Evolutionary conservation across 2,113 vertebrate species (phyloP).

Genomic region (Stomatorhinus ivindoensis): DNA sequence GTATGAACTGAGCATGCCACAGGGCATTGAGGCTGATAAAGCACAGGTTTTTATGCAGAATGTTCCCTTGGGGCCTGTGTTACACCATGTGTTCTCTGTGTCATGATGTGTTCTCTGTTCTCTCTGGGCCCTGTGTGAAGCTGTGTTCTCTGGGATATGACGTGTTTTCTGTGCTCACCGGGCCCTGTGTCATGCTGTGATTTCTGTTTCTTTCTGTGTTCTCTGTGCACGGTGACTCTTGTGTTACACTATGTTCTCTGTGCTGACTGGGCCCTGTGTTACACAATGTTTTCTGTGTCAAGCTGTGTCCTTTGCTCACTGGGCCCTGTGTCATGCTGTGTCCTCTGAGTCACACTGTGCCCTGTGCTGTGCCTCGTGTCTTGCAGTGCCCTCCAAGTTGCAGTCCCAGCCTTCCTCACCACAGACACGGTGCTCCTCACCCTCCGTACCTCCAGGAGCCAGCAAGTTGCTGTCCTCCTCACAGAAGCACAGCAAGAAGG

Average conservation of each 20-base stretch:
- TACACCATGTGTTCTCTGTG: not conserved
- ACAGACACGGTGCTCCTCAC: conserved; percentile 80
- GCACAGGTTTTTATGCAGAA: not conserved
- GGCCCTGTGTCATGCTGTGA: not conserved
- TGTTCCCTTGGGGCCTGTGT: not conserved
- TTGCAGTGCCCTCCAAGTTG: conserved; percentile 77
- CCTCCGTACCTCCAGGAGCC: conserved; percentile 68
- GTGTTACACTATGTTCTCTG: not conserved
- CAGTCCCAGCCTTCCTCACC: conserved; percentile 80
- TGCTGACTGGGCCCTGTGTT: not conserved
- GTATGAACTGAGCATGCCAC: not conserved
- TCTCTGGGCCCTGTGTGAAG: not conserved
- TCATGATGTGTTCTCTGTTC: not conserved
- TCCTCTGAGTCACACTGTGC: not conserved
- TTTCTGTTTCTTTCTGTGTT: not conserved
- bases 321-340: not conserved
- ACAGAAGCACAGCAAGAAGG: conserved; percentile 98
- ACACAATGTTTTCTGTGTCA: no score
- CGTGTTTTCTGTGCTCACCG: not conserved
- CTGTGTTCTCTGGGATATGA: not conserved
- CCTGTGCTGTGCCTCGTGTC: conserved; percentile 20
- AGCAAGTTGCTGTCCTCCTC: conserved; percentile 89
- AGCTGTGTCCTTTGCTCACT: not conserved
- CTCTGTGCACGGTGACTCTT: not conserved
- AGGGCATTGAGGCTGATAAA: not conserved